A percentile compares a stretch with the other conserved stretches of the same genome.
Conservation (phyloP, 1,140 invertebrate genomes). For the Brachionus sp. region DNA sequence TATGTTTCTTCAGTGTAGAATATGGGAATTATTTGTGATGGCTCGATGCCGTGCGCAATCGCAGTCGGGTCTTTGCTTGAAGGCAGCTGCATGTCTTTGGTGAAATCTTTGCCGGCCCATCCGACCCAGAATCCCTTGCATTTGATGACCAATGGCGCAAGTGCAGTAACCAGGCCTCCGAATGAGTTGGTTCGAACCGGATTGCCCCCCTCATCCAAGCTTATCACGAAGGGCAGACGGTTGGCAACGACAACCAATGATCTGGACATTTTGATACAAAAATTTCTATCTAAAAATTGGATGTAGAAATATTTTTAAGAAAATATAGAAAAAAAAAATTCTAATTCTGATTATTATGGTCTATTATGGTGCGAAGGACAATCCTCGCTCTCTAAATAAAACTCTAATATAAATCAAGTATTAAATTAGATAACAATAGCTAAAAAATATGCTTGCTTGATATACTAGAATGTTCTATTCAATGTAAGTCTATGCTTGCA, state of each 20-base stretch:
- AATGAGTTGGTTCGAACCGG: neutral
- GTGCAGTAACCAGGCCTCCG: constrained; percentile 80
- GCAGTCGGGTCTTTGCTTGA: constrained; percentile 79
- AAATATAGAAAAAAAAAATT: neutral
- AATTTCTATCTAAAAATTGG: neutral
- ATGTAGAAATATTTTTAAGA: neutral
- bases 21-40: constrained; percentile 74
- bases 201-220: neutral
- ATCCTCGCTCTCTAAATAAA: neutral
- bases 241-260: constrained; percentile 32
- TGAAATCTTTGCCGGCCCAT: constrained; percentile 72
- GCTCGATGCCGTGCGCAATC: constrained; percentile 72
- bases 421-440: neutral
- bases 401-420: neutral
- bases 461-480: neutral
- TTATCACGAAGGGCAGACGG: constrained; percentile 19
- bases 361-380: neutral
- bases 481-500: neutral
- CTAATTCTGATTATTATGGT: neutral
- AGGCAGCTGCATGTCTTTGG: constrained; percentile 69
- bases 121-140: constrained; percentile 81
- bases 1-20: constrained; percentile 71
- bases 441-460: neutral
- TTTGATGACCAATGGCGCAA: constrained; percentile 79
- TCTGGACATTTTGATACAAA: constrained; percentile 10